Percentiles rank a stretch among this genome's conserved stretches.
These are phyloP conservation scores for Vireo griseus DNA, from an alignment of 2,797 vertebrate genomes.

Conservation along the genomic window DNA sequence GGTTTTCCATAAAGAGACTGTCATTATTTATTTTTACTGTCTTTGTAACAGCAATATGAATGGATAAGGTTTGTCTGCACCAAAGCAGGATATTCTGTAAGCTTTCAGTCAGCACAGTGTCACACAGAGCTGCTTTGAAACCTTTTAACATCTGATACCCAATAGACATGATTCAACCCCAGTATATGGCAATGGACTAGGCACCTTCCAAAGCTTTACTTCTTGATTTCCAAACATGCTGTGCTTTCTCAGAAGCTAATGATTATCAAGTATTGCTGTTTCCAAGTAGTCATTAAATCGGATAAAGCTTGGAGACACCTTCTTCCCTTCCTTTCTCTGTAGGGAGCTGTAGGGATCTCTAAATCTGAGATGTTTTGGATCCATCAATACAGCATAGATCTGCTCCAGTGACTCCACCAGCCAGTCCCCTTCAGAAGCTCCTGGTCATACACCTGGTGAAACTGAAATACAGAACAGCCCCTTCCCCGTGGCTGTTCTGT, in stretches of 20 bases:
- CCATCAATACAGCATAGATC: rapidly evolving
- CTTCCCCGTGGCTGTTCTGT: rapidly evolving
- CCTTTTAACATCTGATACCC: not conserved
- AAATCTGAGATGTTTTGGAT: not conserved
- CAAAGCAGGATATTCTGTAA: not conserved
- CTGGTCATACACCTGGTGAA: not conserved
- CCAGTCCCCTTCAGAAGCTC: not conserved
- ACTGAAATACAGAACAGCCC: rapidly evolving
- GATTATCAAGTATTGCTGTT: not conserved
- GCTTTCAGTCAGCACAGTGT: not conserved
- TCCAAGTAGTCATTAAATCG: not conserved
- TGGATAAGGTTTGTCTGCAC: not conserved
- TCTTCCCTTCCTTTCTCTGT: not conserved
- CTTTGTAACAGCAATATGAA: not conserved
- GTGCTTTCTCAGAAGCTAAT: not conserved
- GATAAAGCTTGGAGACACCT: not conserved
- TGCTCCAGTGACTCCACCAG: not conserved
- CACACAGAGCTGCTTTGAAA: not conserved
- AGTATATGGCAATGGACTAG: rapidly evolving
- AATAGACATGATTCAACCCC: rapidly evolving
- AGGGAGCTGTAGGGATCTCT: not conserved
- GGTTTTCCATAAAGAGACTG: not conserved
- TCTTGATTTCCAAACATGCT: not conserved
- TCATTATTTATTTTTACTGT: not conserved
- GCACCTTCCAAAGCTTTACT: not conserved